phyloP scores from a whole-genome alignment of 2,888 invertebrate species.

The Cacoxenus indagator region DNA sequence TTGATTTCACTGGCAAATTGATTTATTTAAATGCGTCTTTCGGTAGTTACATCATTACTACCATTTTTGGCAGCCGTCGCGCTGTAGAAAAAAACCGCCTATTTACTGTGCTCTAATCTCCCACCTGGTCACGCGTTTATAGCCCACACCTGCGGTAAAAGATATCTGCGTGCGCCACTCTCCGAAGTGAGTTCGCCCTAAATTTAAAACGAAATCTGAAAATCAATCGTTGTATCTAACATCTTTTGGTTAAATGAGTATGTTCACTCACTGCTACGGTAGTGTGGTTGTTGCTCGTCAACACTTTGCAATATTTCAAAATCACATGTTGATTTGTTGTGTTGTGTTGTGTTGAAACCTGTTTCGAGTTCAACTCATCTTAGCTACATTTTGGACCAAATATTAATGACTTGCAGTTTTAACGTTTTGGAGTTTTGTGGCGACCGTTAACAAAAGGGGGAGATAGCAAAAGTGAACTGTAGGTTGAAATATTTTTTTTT shows the following conservation, averaged over 20 bases:
- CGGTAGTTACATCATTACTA: too few species aligned
- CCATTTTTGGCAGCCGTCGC: too few species aligned
- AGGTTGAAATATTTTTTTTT: neutral
- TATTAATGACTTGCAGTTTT: conserved; percentile 10
- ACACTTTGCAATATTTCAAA: neutral
- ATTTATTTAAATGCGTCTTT: too few species aligned
- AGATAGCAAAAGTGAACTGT: neutral
- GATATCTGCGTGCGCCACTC: too few species aligned
- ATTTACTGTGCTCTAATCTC: too few species aligned
- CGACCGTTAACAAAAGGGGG: neutral
- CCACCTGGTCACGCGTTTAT: too few species aligned
- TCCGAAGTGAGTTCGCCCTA: neutral
- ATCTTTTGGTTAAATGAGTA: too few species aligned
- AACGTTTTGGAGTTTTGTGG: neutral
- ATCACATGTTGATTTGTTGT: neutral
- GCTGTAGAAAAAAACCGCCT: too few species aligned
- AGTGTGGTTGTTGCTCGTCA: neutral
- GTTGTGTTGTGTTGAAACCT: neutral
- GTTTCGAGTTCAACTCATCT: conserved; percentile 7
- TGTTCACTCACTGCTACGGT: neutral
- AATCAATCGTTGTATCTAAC: neutral
- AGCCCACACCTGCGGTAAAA: too few species aligned
- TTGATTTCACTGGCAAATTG: too few species aligned
- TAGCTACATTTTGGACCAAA: conserved; percentile 1
- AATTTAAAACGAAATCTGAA: neutral